Evolutionary conservation across 2,797 vertebrate species (phyloP), one percentile per base, ranked within the genome.

Genomic region (Chelmon rostratus): DNA sequence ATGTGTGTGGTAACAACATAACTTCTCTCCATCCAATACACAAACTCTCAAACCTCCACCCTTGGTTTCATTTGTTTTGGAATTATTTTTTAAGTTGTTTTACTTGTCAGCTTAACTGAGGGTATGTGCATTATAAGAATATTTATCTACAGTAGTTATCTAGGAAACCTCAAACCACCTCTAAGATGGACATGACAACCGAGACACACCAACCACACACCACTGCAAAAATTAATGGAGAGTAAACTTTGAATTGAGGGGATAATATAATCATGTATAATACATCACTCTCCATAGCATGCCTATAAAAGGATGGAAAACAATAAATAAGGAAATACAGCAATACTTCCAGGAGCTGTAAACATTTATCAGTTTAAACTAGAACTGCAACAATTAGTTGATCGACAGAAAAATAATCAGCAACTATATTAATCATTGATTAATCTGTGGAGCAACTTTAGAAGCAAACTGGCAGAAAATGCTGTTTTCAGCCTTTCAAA

Each of bases 41-140:
- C 19, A 70, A 3, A 58, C 58, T 42, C 21, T 23, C 4, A 2
- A 40, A 68, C 33, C 13, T 44, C 10, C 13, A 12, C 21, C 5
- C 38, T 28, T 52, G 8, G 35, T 50, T 61, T 56, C 2, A 15
- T 46, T 69, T 78, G 6, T 69, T 68, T 66, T 42, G 25, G 15
- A 58, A 16, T 28, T 2, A 9, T 19, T 38, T 68, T 10, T 68
- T 9, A 12, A 28, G 44, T 35, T n/a, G n/a, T n/a, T n/a, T 53
- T 37, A 58, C 10, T 38, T 49, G 4, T 3, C 67, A 54, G 61
- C 46, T 42, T 66, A 15, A 61, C 65, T 18, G 33, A 35, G 8
- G 23, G 46, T 13, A 47, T 2, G 1, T 33, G 31, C 18, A 52
- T 25, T 8, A 53, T 4, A 44, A 19, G 16, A 42, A 72, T 18